Conservation (phyloP, 2,113 vertebrate genomes). For the Platysternon megacephalum region DNA sequence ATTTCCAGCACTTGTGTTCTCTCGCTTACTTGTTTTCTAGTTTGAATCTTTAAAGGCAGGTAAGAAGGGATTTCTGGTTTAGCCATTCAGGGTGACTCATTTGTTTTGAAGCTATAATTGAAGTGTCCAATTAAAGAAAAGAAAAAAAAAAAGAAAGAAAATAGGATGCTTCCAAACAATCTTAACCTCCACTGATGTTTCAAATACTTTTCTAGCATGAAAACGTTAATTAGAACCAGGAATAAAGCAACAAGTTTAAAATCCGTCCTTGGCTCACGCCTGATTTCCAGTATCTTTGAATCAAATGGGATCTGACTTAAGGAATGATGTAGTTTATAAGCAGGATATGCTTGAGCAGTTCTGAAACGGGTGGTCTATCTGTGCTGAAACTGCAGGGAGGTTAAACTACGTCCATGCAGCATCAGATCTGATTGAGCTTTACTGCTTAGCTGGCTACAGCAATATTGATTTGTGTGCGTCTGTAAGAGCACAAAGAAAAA, state of each 20-base stretch:
- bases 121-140: not conserved
- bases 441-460: not conserved
- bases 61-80: not conserved
- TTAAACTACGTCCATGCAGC: not conserved
- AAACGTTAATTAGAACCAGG: not conserved
- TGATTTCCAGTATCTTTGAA: not conserved
- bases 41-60: not conserved
- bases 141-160: not conserved
- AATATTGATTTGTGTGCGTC: not conserved
- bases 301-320: not conserved
- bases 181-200: not conserved
- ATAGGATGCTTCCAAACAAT: not conserved
- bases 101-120: not conserved
- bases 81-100: not conserved
- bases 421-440: not conserved
- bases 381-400: not conserved
- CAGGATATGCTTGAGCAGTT: not conserved
- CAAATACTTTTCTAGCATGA: not conserved
- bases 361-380: not conserved
- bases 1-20: not conserved
- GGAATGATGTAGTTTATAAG: not conserved
- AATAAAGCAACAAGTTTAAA: not conserved
- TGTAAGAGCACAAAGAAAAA: not conserved
- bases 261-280: not conserved
- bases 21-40: not conserved